These are phyloP conservation scores for Oligia latruncula DNA, from an alignment of 2,888 invertebrate species.

Conservation along the genomic window DNA sequence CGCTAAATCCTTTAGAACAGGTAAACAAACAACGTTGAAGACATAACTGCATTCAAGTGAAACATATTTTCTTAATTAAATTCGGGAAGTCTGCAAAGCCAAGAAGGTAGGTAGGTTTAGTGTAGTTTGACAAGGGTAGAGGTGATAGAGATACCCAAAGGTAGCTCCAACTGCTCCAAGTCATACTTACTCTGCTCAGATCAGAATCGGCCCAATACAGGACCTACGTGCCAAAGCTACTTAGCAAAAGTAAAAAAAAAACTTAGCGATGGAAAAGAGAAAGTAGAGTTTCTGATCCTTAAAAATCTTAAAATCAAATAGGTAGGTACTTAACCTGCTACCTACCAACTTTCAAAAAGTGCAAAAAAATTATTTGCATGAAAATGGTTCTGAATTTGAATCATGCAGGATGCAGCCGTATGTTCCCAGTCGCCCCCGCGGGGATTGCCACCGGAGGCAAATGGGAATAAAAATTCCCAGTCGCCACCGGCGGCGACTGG, in stretches of 20 bases:
- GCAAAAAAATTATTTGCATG: neutral
- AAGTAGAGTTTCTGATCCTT: neutral
- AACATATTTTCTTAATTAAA: neutral
- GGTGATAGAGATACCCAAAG: neutral
- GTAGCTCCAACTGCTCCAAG: neutral
- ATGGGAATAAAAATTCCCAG: too few species aligned
- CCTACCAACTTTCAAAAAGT: neutral
- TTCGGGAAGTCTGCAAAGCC: neutral
- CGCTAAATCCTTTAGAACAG: neutral
- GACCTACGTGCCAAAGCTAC: neutral
- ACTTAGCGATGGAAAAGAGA: neutral
- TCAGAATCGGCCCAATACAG: neutral
- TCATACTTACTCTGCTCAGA: neutral
- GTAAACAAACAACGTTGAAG: neutral
- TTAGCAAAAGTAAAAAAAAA: neutral
- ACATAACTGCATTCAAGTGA: neutral
- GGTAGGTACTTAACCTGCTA: neutral
- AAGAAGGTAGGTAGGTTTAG: neutral
- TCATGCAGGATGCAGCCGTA: neutral
- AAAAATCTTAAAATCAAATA: neutral
- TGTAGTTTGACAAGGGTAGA: neutral
- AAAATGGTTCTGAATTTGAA: neutral
- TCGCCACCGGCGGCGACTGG: too few species aligned
- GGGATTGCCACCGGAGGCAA: too few species aligned
- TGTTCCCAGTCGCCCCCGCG: too few species aligned